Conservation (phyloP, 2,888 invertebrate genomes). For the Acrobeloides nanus region DNA sequence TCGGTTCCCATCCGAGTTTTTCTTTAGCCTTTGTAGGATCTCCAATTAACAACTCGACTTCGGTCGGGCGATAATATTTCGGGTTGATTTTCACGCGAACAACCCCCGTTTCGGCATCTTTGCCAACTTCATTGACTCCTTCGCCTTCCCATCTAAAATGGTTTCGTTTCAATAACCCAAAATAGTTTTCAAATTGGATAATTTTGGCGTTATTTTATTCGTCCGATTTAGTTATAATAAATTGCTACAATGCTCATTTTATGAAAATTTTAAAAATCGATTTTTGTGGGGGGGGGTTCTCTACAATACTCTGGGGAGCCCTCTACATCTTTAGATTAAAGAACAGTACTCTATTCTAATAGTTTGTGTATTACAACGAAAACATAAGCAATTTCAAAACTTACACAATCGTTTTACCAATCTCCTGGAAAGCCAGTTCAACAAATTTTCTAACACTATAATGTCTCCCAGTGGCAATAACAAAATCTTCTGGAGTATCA, state of each 20-base stretch:
- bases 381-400: constrained; percentile 35
- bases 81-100: constrained; percentile 80
- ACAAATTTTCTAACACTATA: constrained; percentile 80
- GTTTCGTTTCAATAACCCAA: not conserved
- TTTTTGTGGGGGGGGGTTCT: too few species aligned
- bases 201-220: too few species aligned
- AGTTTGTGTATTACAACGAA: too few species aligned
- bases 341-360: too few species aligned
- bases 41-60: constrained; percentile 88
- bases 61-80: constrained; percentile 91
- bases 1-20: constrained; percentile 79
- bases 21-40: constrained; percentile 82
- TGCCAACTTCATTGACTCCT: constrained; percentile 74
- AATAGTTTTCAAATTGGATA: too few species aligned
- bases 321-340: too few species aligned
- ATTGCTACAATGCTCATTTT: too few species aligned
- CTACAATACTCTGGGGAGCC: too few species aligned
- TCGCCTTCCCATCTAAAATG: constrained; percentile 73
- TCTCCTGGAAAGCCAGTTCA: constrained; percentile 76
- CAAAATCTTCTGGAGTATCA: constrained; percentile 83
- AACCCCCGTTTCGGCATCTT: constrained; percentile 66
- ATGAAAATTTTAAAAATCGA: too few species aligned
- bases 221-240: too few species aligned
- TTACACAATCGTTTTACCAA: constrained; percentile 68
- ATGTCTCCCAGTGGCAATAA: constrained; percentile 83